A percentile compares a stretch with the other conserved stretches of the same genome.
Evolutionary conservation across 1,140 invertebrate genomes (phyloP).

Genomic region (Drosophila pandora): DNA sequence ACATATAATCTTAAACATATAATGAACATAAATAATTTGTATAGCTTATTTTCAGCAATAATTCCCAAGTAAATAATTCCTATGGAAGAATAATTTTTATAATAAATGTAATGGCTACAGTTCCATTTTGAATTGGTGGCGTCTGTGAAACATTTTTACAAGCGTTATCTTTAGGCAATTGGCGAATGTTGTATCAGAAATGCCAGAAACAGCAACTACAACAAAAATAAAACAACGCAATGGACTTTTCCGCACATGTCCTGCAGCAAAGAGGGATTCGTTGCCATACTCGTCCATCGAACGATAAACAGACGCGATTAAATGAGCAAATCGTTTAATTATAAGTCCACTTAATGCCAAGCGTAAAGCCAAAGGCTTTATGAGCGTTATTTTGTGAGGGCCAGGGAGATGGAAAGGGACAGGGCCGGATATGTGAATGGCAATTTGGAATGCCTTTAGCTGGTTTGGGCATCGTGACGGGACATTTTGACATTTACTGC

Average conservation of each 20-base stretch:
- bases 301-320: constrained; percentile 74
- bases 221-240: constrained; percentile 25
- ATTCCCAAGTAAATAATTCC: not conserved
- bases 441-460: constrained; percentile 57
- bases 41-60: not conserved
- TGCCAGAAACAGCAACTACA: constrained; percentile 17
- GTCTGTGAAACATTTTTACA: not conserved
- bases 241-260: constrained; percentile 39
- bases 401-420: not conserved
- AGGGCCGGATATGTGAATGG: constrained; percentile 14
- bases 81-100: too few relatives aligned
- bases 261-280: constrained; percentile 42
- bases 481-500: constrained; percentile 69
- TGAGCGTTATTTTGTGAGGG: constrained; percentile 13
- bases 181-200: constrained; percentile 9
- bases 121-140: not conserved
- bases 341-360: constrained; percentile 77
- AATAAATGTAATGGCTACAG: not conserved
- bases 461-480: constrained; percentile 45
- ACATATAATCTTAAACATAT: too few relatives aligned
- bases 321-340: constrained; percentile 80
- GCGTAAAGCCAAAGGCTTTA: constrained; percentile 67
- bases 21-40: not conserved
- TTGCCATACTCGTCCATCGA: constrained; percentile 32
- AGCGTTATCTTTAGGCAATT: constrained; percentile 1